A percentile compares a stretch with the other conserved stretches of the same genome.
Evolutionary conservation across 37 sponge, comb jelly and placozoan genomes (phyloP).

Genomic region (Eunapius fragilis): DNA sequence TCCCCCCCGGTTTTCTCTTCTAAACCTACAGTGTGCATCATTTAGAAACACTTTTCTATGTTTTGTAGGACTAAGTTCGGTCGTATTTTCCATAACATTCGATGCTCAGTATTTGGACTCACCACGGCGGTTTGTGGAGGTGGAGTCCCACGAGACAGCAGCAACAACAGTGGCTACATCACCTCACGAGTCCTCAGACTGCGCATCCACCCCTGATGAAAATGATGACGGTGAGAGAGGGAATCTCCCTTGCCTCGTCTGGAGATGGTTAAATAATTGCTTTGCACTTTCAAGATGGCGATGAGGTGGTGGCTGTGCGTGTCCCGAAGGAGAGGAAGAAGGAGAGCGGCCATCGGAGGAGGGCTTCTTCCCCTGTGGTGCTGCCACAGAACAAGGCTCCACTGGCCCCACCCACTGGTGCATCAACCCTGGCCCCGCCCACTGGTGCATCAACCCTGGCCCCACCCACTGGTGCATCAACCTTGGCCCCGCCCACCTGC

Average conservation of each 20-base stretch:
- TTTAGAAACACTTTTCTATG: no score
- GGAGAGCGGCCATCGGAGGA: background rate
- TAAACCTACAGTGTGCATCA: no score
- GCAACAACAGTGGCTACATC: background rate
- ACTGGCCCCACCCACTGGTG: no score
- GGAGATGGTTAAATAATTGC: no score
- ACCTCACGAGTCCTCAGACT: background rate
- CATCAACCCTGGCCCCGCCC: background rate
- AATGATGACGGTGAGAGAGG: background rate
- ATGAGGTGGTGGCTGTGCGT: background rate
- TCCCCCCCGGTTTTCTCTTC: no score
- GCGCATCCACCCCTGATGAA: background rate
- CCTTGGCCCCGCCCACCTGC: background rate
- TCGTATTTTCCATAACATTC: slow-evolving; percentile 57
- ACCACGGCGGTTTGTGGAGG: slow-evolving; percentile 29
- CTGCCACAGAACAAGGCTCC: background rate
- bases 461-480: background rate
- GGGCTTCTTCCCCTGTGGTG: background rate
- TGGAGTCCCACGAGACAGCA: background rate
- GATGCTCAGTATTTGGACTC: slow-evolving; percentile 55
- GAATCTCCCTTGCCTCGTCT: no score
- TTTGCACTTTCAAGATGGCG: background rate
- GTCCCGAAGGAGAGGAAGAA: background rate
- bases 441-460: background rate
- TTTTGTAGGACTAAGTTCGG: slow-evolving; percentile 64